These are phyloP conservation scores for Ceriagrion tenellum DNA, from an alignment of 2,888 invertebrate species.

Conservation along the genomic window DNA sequence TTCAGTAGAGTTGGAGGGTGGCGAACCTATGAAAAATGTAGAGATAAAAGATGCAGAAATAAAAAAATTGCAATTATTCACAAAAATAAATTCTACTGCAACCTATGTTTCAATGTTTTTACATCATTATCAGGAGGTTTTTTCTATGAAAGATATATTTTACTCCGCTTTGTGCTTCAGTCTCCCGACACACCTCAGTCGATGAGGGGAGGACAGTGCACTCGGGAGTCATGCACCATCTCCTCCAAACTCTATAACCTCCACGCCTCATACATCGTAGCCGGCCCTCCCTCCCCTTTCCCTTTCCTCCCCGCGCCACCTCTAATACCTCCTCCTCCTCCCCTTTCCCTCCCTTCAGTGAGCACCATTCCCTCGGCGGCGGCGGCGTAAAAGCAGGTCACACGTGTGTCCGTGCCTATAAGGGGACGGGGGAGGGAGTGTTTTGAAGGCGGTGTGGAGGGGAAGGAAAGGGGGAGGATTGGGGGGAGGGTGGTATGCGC, in stretches of 20 bases:
- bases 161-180: no score
- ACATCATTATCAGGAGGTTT: no score
- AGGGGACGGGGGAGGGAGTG: not conserved
- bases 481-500: not conserved
- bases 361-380: constrained; percentile 13
- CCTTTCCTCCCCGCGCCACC: no score
- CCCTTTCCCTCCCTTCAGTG: not conserved
- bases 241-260: not conserved
- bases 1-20: no score
- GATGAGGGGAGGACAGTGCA: not conserved
- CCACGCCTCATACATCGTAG: not conserved
- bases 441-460: not conserved
- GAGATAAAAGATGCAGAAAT: no score
- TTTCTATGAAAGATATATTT: no score
- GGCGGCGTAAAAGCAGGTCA: constrained; percentile 60
- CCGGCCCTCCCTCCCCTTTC: not conserved
- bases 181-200: no score
- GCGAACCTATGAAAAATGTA: no score
- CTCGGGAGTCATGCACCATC: not conserved
- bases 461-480: not conserved
- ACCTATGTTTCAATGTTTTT: no score
- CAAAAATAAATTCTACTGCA: no score
- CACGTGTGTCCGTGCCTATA: constrained; percentile 10
- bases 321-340: not conserved
- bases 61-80: no score